Evolutionary conservation across 2,113 vertebrate genomes (phyloP), one percentile per base, ranked within the genome.

Genomic region (Pogona vitticeps): DNA sequence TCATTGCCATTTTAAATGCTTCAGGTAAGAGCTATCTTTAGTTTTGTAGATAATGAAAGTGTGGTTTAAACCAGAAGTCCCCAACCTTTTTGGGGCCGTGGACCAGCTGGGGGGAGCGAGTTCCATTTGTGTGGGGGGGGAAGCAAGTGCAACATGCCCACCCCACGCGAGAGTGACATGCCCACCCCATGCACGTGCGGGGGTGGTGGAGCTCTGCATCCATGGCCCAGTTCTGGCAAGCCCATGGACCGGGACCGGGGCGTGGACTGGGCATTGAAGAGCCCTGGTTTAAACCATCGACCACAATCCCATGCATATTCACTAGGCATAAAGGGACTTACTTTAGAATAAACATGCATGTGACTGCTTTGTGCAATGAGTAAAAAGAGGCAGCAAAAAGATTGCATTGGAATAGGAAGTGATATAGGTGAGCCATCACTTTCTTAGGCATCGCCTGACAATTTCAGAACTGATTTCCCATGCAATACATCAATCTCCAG

Each of bases 371-470:
- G 23, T 7, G 2, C 63, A 67, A 8, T 2, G 83, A 61, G 10
- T 23, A 83, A 21, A 12, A 36, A 61, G 63, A 86, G 83, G 7
- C 8, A 68, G 63, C 38, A 2, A 86, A 81, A 13, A 10, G 33
- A 78, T 68, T 36, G n/a, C 76, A 12, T 84, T 76, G 52, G 79
- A 82, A 82, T 26, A 10, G 84, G 72, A 59, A 65, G n/a, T 73
- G 65, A 84, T 89, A 79, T 78, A 38, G 58, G 71, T 14, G 68
- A 89, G 26, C 1, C 70, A 33, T 80, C 86, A 5, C 46, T 88
- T 88, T 88, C 67, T 76, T 73, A 83, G 36, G 63, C 1, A 73
- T 70, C 71, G 40, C 68, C 42, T 9, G 76, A 52, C 21, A 1
- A 6, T 85, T 77, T 92, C 10, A 3, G 86, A 61, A 65, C 14